phyloP scores from a whole-genome alignment of 2,113 vertebrate species.

The Macrotis lagotis region DNA sequence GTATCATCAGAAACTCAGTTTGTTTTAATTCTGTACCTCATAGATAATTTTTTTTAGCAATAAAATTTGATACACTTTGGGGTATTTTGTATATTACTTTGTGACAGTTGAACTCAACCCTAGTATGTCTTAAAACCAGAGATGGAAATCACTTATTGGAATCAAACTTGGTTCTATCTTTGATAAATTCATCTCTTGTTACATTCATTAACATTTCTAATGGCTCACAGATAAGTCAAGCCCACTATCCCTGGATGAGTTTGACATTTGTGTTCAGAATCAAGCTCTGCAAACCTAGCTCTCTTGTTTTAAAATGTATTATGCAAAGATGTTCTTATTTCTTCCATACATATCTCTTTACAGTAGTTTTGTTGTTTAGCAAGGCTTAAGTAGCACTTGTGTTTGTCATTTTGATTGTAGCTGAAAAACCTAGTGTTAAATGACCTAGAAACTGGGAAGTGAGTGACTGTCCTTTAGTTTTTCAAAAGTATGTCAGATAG shows the following conservation, averaged over 20 bases:
- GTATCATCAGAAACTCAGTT: not conserved
- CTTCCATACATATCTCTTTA: not conserved
- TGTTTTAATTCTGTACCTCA: not conserved
- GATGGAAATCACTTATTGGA: not conserved
- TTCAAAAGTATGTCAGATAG: not conserved
- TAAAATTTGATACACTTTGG: conserved; percentile 12
- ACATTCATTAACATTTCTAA: not conserved
- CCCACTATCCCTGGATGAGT: not conserved
- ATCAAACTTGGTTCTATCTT: not conserved
- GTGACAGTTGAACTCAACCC: not conserved
- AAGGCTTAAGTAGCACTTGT: not conserved
- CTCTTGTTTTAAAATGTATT: not conserved
- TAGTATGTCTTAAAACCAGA: conserved; percentile 12
- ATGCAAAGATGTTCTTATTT: not conserved
- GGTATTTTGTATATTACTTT: conserved; percentile 28
- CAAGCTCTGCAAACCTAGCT: not conserved
- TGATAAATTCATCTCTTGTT: not conserved
- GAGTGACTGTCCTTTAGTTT: conserved; percentile 9
- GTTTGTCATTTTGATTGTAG: not conserved
- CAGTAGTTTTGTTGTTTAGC: not conserved
- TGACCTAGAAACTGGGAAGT: not conserved
- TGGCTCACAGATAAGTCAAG: not conserved
- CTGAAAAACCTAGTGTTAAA: not conserved
- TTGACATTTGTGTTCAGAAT: not conserved
- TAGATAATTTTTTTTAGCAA: conserved; percentile 7